Evolutionary conservation across 92 coral and sea anemone species (phyloP).

Genomic region (Epizoanthus scotinus): DNA sequence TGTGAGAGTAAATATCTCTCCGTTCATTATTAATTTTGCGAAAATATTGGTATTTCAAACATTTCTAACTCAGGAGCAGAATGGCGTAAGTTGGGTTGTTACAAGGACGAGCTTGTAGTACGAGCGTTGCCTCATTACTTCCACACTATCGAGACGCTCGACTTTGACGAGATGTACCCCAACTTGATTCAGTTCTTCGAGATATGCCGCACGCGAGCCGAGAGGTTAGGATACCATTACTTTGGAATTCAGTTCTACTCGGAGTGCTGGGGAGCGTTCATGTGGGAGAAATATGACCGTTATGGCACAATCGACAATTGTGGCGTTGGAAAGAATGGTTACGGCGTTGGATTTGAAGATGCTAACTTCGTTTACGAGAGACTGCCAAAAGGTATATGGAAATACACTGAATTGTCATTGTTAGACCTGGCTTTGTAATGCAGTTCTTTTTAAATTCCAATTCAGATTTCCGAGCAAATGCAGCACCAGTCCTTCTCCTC

Average conservation of each 20-base stretch:
- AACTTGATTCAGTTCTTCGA: constrained; percentile 10
- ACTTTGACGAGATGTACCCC: constrained; percentile 11
- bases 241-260: constrained; percentile 21
- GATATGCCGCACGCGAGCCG: constrained; percentile 17
- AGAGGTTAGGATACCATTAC: constrained; percentile 23
- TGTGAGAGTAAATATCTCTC: no score
- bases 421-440: no score
- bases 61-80: constrained; percentile 1
- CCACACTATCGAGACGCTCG: constrained; percentile 1
- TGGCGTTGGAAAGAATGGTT: constrained; percentile 7
- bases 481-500: no score
- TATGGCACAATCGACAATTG: constrained; percentile 11
- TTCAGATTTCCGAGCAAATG: no score
- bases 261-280: constrained; percentile 32
- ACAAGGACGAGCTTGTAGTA: not conserved
- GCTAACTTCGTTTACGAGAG: constrained; percentile 29
- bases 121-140: constrained; percentile 13
- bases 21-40: no score
- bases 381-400: constrained; percentile 20
- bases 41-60: no score
- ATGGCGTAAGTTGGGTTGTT: constrained; percentile 26
- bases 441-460: no score
- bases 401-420: no score
- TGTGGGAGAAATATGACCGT: constrained; percentile 24
- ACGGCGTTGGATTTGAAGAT: constrained; percentile 28